Percentiles rank a stretch among this genome's conserved stretches.
Conservation (phyloP, 2,113 vertebrate species). For the Archocentrus centrarchus region DNA sequence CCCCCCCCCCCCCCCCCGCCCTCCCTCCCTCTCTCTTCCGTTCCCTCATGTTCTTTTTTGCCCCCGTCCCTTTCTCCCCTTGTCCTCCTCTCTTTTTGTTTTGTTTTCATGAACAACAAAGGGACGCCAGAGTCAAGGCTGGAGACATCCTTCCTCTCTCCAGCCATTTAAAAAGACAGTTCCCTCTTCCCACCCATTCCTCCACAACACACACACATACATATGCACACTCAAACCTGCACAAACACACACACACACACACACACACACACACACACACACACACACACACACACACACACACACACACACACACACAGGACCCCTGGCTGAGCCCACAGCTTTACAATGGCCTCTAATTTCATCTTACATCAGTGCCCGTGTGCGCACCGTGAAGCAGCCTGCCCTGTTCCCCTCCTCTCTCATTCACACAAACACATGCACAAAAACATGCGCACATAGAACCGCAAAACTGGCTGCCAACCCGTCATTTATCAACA, state of each 20-base stretch:
- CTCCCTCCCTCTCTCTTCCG: slow-evolving; percentile 37
- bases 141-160: slow-evolving; percentile 72
- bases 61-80: slow-evolving; percentile 41
- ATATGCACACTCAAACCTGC: slow-evolving; percentile 20
- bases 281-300: slow-evolving; percentile 52
- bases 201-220: slow-evolving; percentile 62
- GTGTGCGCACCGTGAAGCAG: slow-evolving; percentile 33
- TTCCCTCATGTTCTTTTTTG: slow-evolving; percentile 23
- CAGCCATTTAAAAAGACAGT: slow-evolving; percentile 63
- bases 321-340: slow-evolving; percentile 54
- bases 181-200: slow-evolving; percentile 56
- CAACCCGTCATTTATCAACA: slow-evolving; percentile 38
- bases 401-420: neutral
- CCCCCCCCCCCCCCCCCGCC: slow-evolving; percentile 21
- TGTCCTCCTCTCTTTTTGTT: slow-evolving; percentile 75
- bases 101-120: slow-evolving; percentile 77
- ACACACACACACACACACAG: slow-evolving; percentile 52
- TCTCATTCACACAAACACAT: slow-evolving; percentile 11
- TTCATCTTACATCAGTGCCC: slow-evolving; percentile 40
- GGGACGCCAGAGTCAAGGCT: slow-evolving; percentile 76
- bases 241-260: slow-evolving; percentile 43
- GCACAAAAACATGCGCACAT: slow-evolving; percentile 7
- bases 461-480: slow-evolving; percentile 17
- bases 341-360: slow-evolving; percentile 68
- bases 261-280: slow-evolving; percentile 51